Conservation (phyloP, 2,888 invertebrate genomes). For the Eupithecia exiguata region DNA sequence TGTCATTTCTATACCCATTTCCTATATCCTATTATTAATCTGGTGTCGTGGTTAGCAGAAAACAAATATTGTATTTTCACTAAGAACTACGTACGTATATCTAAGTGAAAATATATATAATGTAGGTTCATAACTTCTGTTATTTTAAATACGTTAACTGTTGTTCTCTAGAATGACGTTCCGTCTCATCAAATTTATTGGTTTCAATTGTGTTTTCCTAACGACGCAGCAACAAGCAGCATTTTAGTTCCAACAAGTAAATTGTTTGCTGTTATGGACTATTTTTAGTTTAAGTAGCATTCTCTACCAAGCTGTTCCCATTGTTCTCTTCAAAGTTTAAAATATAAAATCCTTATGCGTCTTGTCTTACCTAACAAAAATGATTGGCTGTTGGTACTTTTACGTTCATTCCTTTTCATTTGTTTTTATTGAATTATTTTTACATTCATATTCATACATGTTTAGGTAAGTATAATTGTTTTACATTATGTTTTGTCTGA, state of each 20-base stretch:
- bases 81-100: not conserved
- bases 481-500: not conserved
- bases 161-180: not conserved
- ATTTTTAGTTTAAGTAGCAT: slow-evolving; percentile 45
- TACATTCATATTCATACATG: not conserved
- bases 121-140: not conserved
- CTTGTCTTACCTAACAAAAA: not conserved
- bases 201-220: not conserved
- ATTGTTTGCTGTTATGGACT: slow-evolving; percentile 62
- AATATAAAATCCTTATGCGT: slow-evolving; percentile 13
- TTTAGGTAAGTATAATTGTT: not conserved
- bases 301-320: slow-evolving; percentile 68
- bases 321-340: slow-evolving; percentile 36
- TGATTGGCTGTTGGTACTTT: not conserved
- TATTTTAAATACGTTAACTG: not conserved
- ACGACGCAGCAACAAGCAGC: slow-evolving; percentile 33
- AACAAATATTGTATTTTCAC: not conserved
- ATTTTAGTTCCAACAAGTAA: slow-evolving; percentile 75
- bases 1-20: not conserved
- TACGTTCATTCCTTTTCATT: not conserved
- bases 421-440: not conserved
- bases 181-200: not conserved
- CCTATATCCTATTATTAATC: too few species aligned
- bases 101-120: too few species aligned
- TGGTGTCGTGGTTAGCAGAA: not conserved